Base-by-base conservation (phyloP, 2,113 vertebrate species). In the Argyrosomus japonicus region DNA sequence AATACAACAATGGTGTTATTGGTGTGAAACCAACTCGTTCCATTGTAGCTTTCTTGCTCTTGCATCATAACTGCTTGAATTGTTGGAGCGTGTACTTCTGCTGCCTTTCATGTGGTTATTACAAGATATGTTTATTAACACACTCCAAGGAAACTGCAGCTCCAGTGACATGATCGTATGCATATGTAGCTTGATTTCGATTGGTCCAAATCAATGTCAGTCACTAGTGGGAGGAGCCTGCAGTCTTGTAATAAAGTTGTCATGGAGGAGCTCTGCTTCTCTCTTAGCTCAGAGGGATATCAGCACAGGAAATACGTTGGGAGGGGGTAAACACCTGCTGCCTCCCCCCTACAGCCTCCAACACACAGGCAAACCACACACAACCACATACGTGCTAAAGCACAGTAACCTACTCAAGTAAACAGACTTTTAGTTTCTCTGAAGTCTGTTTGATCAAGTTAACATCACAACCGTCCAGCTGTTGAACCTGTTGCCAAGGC, bases 251-350 rank as follows among this genome's bases (percentile, higher is more conserved):
- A 70, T 86, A 61, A 83, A 69, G 78, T 80, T 90, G 82, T 79
- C 71, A 61, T 68, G 65, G 51, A 82, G 64, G 61, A 84, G 64
- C 21, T 32, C 40, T 61, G 77, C 63, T 76, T 86, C 50, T 87
- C 14, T 79, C 75, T 72, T 47, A 75, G 63, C 82, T 76, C 53
- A 48, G 77, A 78, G 85, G 81, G 86, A 77, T 89, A 71, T 89
- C 82, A 83, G 81, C 87, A 91, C 94, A 95, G 94, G 94, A 95
- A 95, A 91, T 93, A 88, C 88, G 91, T 93, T 93, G 89, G 76
- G 81, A 87, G 91, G 89, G 82, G 82, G 87, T 90, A 92, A 91
- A 89, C 95, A 95, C 95, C 95, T 96, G 95, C 95, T 95, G 89
- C 82, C 80, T 72, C 29, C 83, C 56, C 58, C 21, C 60, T 62